Percentiles rank a stretch among this genome's conserved stretches.
Evolutionary conservation across 2,888 invertebrate species (phyloP).

Genomic region (Rapana venosa): DNA sequence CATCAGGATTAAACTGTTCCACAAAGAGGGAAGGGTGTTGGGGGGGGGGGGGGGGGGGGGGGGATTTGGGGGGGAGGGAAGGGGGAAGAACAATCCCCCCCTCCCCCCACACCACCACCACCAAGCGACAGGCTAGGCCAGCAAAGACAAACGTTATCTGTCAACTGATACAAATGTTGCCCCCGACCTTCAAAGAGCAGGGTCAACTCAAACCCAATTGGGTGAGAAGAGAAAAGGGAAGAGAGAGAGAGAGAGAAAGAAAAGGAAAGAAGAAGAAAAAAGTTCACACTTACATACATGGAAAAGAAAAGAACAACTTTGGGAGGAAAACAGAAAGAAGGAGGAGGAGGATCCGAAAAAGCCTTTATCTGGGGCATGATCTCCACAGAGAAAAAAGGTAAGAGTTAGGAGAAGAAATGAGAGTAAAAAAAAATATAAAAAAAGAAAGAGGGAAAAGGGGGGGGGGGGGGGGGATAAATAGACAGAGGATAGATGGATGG

Average conservation of each 20-base stretch:
- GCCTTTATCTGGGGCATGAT: neutral
- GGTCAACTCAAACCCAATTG: neutral
- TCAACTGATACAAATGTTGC: constrained; percentile 21
- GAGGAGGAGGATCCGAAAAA: neutral
- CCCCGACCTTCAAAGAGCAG: constrained; percentile 15
- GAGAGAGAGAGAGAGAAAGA: constrained; percentile 20
- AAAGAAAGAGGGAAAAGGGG: neutral
- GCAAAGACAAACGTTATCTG: constrained; percentile 31
- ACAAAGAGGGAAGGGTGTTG: neutral
- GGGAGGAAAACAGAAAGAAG: neutral
- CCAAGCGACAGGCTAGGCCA: neutral
- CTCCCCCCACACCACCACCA: no score
- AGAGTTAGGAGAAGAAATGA: no score
- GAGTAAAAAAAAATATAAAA: no score
- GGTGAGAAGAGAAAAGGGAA: constrained; percentile 2
- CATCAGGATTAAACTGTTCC: constrained; percentile 4
- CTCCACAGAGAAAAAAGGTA: neutral
- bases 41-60: no score
- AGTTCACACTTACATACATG: neutral
- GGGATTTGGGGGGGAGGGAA: neutral
- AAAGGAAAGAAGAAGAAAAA: constrained; percentile 7
- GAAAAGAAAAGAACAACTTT: neutral
- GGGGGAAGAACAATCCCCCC: neutral
- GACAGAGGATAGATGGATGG: neutral
- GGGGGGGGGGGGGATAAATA: neutral